Evolutionary conservation across 2,797 vertebrate species (phyloP).

Genomic region (Aulostomus chinensis): DNA sequence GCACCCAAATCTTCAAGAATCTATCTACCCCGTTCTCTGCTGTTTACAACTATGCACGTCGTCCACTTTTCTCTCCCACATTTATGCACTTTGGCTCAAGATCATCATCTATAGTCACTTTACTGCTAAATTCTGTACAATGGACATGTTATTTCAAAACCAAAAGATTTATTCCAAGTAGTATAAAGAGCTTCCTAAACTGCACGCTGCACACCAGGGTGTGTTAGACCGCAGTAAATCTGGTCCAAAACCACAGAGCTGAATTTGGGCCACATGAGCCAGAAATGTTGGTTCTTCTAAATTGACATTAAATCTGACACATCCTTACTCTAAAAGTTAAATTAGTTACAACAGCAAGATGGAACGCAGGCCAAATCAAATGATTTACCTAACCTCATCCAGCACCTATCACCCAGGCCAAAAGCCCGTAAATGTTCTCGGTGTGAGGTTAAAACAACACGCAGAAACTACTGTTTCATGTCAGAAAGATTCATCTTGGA

Average conservation of each 20-base stretch:
- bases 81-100: conserved; percentile 9
- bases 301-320: conserved; percentile 68
- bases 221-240: conserved; percentile 54
- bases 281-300: conserved; percentile 60
- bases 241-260: conserved; percentile 62
- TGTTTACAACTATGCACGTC: conserved; percentile 1
- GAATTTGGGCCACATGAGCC: conserved; percentile 47
- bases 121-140: conserved; percentile 31
- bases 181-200: conserved; percentile 55
- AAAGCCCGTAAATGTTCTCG: conserved; percentile 70
- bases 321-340: conserved; percentile 64
- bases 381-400: conserved; percentile 66
- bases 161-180: conserved; percentile 51
- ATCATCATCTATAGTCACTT: conserved; percentile 25
- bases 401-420: conserved; percentile 53
- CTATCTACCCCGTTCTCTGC: background rate
- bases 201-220: conserved; percentile 44
- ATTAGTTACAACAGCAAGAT: conserved; percentile 53
- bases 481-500: conserved; percentile 63
- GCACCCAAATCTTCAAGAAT: conserved; percentile 2
- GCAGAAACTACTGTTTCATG: conserved; percentile 62
- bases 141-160: conserved; percentile 50
- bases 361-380: conserved; percentile 56
- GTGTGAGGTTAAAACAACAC: conserved; percentile 70
- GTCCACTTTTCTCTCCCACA: background rate